These are phyloP conservation scores for Drosophila ambigua DNA, from an alignment of 1,140 invertebrate species.

Conservation along the genomic window DNA sequence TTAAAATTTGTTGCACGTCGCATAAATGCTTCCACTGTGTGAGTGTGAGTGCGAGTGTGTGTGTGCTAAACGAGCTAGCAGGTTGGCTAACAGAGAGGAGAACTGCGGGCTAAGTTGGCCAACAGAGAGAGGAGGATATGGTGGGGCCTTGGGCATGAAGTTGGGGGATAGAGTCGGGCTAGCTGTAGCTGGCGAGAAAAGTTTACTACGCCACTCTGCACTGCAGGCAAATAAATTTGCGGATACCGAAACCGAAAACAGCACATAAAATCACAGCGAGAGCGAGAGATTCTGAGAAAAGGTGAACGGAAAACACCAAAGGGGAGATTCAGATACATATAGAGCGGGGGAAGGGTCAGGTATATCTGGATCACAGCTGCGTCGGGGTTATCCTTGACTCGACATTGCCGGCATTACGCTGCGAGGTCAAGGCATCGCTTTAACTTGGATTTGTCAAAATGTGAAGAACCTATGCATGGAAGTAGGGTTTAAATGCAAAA, in stretches of 20 bases:
- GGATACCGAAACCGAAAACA: slow-evolving; percentile 78
- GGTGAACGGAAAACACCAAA: slow-evolving; percentile 38
- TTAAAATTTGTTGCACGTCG: slow-evolving; percentile 82
- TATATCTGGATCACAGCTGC: slow-evolving; percentile 15
- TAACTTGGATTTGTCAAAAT: background rate
- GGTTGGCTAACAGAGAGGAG: too few relatives aligned
- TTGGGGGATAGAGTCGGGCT: slow-evolving; percentile 28
- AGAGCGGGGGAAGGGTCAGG: background rate
- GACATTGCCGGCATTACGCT: slow-evolving; percentile 38
- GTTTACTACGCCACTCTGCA: slow-evolving; percentile 67
- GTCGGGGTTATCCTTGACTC: slow-evolving; percentile 43
- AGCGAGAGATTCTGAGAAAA: slow-evolving; percentile 58
- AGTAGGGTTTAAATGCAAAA: too few relatives aligned
- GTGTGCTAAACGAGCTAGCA: slow-evolving; percentile 40
- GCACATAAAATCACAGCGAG: slow-evolving; percentile 78
- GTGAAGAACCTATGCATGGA: too few relatives aligned
- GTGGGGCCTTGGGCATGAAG: background rate
- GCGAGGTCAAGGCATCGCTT: slow-evolving; percentile 21
- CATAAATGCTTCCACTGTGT: slow-evolving; percentile 71
- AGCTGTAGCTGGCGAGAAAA: slow-evolving; percentile 53
- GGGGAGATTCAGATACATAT: background rate
- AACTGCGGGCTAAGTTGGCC: background rate
- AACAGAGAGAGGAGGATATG: background rate
- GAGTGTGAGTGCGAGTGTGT: slow-evolving; percentile 31
- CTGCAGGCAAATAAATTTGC: slow-evolving; percentile 80